Percentiles rank a stretch among this genome's conserved stretches.
phyloP scores from a whole-genome alignment of 2,888 invertebrate species.

The Drosophila nr. fundita region DNA sequence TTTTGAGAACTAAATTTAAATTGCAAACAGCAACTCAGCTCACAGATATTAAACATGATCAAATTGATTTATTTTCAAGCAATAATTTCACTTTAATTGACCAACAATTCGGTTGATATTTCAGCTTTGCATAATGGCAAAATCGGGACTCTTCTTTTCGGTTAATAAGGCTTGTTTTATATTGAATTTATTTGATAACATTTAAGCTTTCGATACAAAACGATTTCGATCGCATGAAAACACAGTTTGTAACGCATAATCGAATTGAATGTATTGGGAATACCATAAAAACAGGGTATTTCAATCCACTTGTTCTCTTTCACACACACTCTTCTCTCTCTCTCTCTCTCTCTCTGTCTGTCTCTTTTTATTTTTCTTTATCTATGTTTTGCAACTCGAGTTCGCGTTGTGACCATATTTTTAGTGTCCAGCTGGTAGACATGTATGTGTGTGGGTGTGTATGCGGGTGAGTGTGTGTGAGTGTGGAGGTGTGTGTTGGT shows the following conservation, averaged over 20 bases:
- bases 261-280: background rate
- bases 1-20: background rate
- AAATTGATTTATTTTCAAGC: background rate
- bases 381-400: slow-evolving; percentile 16
- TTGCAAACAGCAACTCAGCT: background rate
- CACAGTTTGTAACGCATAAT: background rate
- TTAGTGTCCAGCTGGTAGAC: slow-evolving; percentile 69
- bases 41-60: background rate
- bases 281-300: slow-evolving; percentile 3
- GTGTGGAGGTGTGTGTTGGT: slow-evolving; percentile 24
- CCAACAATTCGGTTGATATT: background rate
- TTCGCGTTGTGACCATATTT: slow-evolving; percentile 62
- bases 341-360: background rate
- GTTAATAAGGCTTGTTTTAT: background rate
- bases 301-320: background rate
- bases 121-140: background rate
- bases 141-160: background rate
- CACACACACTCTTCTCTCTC: background rate
- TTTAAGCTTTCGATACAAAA: background rate
- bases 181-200: background rate
- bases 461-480: slow-evolving; percentile 24
- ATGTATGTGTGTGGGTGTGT: slow-evolving; percentile 20
- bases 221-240: background rate
- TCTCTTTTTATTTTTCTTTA: slow-evolving; percentile 1
- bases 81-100: background rate